phyloP scores from a whole-genome alignment of 92 coral and sea anemone species.

The Nematostella vectensis region DNA sequence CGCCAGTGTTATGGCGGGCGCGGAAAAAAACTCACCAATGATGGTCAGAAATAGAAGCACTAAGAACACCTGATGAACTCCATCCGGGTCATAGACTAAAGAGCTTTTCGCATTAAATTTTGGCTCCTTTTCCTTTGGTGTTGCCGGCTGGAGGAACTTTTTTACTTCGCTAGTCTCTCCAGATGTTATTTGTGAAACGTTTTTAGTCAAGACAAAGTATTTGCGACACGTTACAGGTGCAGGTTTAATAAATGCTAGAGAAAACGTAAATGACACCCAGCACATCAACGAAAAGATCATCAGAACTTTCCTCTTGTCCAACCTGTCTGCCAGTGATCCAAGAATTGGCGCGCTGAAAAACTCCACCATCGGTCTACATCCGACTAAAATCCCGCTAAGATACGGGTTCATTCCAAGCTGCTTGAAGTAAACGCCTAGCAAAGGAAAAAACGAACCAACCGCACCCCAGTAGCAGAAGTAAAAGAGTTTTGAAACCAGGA shows the following conservation, averaged over 20 bases:
- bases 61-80: slow-evolving; percentile 94
- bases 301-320: slow-evolving; percentile 75
- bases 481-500: slow-evolving; percentile 84
- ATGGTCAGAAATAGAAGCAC: slow-evolving; percentile 86
- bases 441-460: slow-evolving; percentile 96
- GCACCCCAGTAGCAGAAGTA: slow-evolving; percentile 99
- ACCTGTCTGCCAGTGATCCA: slow-evolving; percentile 91
- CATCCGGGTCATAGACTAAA: slow-evolving; percentile 88
- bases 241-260: slow-evolving; percentile 93
- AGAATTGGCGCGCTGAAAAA: slow-evolving; percentile 91
- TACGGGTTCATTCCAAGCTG: slow-evolving; percentile 99
- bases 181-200: slow-evolving; percentile 82
- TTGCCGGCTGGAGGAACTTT: slow-evolving; percentile 83
- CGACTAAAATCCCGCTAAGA: slow-evolving; percentile 89
- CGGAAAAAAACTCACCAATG: slow-evolving; percentile 95
- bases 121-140: slow-evolving; percentile 78
- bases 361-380: slow-evolving; percentile 98
- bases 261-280: slow-evolving; percentile 94
- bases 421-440: slow-evolving; percentile 95
- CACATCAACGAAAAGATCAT: slow-evolving; percentile 77
- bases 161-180: slow-evolving; percentile 82
- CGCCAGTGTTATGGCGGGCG: slow-evolving; percentile 96
- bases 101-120: slow-evolving; percentile 93
- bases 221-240: slow-evolving; percentile 98
- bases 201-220: slow-evolving; percentile 88